phyloP scores from a whole-genome alignment of 2,797 vertebrate genomes.

The Oreochromis mossambicus region DNA sequence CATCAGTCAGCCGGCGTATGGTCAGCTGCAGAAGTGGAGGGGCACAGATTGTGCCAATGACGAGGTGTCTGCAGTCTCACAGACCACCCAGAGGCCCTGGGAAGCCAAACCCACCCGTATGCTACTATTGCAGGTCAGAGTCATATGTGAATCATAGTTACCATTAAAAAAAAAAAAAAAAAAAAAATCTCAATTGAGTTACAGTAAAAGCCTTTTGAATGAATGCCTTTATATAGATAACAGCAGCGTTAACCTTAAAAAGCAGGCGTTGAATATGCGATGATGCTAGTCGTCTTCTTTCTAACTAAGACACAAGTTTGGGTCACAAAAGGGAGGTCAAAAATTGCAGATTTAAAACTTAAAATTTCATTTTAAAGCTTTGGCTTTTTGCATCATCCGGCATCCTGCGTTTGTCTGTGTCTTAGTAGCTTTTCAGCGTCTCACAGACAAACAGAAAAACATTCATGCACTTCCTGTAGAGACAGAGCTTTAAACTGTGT shows the following conservation, averaged over 20 bases:
- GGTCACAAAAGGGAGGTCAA: not conserved
- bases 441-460: not conserved
- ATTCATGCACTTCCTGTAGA: not conserved
- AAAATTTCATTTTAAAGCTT: not conserved
- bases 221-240: not conserved
- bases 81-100: constrained; percentile 84
- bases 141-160: not conserved
- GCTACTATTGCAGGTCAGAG: constrained; percentile 87
- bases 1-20: constrained; percentile 90
- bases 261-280: not conserved
- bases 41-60: constrained; percentile 87
- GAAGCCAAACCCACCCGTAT: constrained; percentile 87
- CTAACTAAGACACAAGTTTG: not conserved
- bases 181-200: not conserved
- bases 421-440: not conserved
- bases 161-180: not conserved
- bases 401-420: not conserved
- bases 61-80: constrained; percentile 83
- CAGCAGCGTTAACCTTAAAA: not conserved
- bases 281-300: not conserved
- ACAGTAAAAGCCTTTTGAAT: not conserved
- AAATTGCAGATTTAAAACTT: not conserved
- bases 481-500: not conserved
- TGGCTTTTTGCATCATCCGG: not conserved
- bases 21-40: constrained; percentile 85